phyloP scores from a whole-genome alignment of 2,888 invertebrate species.

The Spodoptera picta region DNA sequence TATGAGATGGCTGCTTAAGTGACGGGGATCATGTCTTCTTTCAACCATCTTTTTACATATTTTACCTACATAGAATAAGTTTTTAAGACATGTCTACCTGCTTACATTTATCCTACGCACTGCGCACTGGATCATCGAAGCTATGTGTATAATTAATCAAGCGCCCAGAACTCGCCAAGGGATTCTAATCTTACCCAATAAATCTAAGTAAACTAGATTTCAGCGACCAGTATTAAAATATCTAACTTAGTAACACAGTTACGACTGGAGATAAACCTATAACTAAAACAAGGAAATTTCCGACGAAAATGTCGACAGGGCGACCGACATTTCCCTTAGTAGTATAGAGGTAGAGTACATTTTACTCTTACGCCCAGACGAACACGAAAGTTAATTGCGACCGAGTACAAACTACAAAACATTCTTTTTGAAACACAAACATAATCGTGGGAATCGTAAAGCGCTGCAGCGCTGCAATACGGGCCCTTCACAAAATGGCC shows the following conservation, averaged over 20 bases:
- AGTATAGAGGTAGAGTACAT: slow-evolving; percentile 13
- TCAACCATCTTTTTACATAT: no score
- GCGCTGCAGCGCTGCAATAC: slow-evolving; percentile 32
- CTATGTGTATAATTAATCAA: not conserved
- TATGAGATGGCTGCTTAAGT: slow-evolving; percentile 19
- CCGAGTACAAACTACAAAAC: slow-evolving; percentile 30
- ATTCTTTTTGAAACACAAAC: slow-evolving; percentile 42
- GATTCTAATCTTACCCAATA: not conserved
- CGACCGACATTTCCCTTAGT: slow-evolving; percentile 3
- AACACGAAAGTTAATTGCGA: slow-evolving; percentile 43
- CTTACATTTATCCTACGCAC: no score
- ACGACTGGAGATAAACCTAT: not conserved
- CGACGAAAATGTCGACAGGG: slow-evolving; percentile 8
- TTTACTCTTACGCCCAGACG: slow-evolving; percentile 28
- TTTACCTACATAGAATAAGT: no score
- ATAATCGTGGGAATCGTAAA: slow-evolving; percentile 36
- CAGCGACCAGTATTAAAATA: not conserved
- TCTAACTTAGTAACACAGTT: slow-evolving; percentile 1
- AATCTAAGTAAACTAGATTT: not conserved
- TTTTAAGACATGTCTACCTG: no score
- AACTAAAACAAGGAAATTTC: not conserved
- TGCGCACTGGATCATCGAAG: not conserved
- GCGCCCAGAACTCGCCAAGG: not conserved
- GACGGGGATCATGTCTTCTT: slow-evolving; percentile 11
- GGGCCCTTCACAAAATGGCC: slow-evolving; percentile 51